Evolutionary conservation across 2,113 vertebrate genomes (phyloP).

Genomic region (Dipodomys merriami): DNA sequence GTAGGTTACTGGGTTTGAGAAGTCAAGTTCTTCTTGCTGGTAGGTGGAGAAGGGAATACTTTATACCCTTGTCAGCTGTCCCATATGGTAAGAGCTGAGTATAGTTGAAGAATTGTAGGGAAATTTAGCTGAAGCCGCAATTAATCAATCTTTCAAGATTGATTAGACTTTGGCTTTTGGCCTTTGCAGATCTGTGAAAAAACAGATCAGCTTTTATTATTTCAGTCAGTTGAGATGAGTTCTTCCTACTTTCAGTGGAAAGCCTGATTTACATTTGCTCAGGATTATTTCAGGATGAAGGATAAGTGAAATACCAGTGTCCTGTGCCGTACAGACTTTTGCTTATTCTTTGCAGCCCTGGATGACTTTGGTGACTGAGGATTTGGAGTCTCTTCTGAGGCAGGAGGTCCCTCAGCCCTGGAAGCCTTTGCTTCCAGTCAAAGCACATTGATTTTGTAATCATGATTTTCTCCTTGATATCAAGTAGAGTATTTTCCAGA

Average conservation of each 20-base stretch:
- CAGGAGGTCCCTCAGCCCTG: too few relatives aligned
- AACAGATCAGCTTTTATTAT: background rate
- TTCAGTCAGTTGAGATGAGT: background rate
- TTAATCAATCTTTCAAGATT: background rate
- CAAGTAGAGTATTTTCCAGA: constrained; percentile 30
- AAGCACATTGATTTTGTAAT: background rate
- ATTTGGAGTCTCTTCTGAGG: background rate
- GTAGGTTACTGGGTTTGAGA: background rate
- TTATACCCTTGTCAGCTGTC: background rate
- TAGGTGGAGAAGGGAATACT: background rate
- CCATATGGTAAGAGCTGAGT: background rate
- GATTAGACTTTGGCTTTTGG: background rate
- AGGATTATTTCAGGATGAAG: constrained; percentile 28
- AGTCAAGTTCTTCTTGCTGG: background rate
- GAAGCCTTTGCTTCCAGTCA: background rate
- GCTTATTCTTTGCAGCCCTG: background rate
- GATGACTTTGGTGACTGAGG: background rate
- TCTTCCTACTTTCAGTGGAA: background rate
- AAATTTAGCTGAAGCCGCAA: background rate
- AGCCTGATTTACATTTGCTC: background rate
- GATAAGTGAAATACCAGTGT: background rate
- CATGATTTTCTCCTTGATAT: background rate
- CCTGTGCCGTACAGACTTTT: background rate
- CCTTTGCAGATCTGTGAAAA: background rate
- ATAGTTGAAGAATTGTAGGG: background rate